Percentiles rank a stretch among this genome's conserved stretches.
Conservation (phyloP, 2,113 vertebrate species). For the Tenebrosternarchus preto region DNA sequence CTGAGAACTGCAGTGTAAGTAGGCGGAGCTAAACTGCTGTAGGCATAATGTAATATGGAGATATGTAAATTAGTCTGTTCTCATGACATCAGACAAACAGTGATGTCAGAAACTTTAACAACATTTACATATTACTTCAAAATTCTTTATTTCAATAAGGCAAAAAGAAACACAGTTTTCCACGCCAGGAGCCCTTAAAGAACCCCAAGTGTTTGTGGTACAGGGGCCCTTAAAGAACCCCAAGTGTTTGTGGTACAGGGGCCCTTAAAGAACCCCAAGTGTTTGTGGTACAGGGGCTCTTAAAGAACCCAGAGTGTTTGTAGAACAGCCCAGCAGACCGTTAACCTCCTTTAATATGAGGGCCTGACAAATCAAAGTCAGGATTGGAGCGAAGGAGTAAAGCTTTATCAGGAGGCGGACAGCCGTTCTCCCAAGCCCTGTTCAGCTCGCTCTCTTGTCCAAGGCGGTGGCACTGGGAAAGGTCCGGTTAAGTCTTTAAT, state of each 20-base stretch:
- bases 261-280: slow-evolving; percentile 21
- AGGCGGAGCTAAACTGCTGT: too few relatives aligned
- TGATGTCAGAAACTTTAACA: too few relatives aligned
- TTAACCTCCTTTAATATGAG: slow-evolving; percentile 53
- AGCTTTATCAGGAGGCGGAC: slow-evolving; percentile 65
- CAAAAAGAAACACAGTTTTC: too few relatives aligned
- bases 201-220: slow-evolving; percentile 14
- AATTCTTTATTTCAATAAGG: too few relatives aligned
- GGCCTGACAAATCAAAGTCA: slow-evolving; percentile 44
- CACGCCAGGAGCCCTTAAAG: not conserved
- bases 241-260: slow-evolving; percentile 1
- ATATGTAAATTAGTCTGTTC: too few relatives aligned
- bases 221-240: slow-evolving; percentile 14
- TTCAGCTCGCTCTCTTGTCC: slow-evolving; percentile 50
- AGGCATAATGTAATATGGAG: too few relatives aligned
- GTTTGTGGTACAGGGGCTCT: not conserved
- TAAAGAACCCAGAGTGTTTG: slow-evolving; percentile 27
- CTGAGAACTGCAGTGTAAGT: too few relatives aligned
- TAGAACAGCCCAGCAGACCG: slow-evolving; percentile 30
- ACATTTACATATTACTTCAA: too few relatives aligned
- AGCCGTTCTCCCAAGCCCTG: slow-evolving; percentile 49
- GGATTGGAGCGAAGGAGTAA: slow-evolving; percentile 49
- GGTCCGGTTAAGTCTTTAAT: slow-evolving; percentile 60
- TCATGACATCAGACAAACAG: too few relatives aligned
- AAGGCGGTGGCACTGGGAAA: slow-evolving; percentile 47